Evolutionary conservation across 2,113 vertebrate genomes (phyloP).

Genomic region (Corythornis cristatus): DNA sequence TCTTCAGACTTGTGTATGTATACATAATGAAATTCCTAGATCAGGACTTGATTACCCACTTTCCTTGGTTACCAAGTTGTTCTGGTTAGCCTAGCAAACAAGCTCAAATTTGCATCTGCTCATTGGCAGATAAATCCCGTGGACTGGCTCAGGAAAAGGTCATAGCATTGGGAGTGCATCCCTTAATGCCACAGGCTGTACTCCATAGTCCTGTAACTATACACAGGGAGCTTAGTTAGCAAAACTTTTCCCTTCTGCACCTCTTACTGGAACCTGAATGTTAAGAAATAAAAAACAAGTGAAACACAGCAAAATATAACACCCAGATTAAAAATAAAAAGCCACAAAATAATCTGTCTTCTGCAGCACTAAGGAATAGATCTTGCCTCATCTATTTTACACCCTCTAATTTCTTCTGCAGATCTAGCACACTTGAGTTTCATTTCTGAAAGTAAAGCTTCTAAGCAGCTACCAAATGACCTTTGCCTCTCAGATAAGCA

Average conservation of each 20-base stretch:
- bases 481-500: slow-evolving; percentile 64
- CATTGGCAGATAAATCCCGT: slow-evolving; percentile 22
- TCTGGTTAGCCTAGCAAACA: slow-evolving; percentile 35
- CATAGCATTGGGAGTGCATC: slow-evolving; percentile 3
- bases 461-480: slow-evolving; percentile 63
- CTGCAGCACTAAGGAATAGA: neutral
- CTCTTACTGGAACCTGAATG: neutral
- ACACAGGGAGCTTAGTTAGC: neutral
- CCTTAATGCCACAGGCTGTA: neutral
- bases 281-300: neutral
- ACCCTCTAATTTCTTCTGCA: neutral
- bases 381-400: neutral
- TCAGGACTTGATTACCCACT: slow-evolving; percentile 12
- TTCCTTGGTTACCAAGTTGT: slow-evolving; percentile 16
- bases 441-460: slow-evolving; percentile 70
- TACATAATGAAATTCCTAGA: neutral
- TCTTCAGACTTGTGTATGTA: neutral
- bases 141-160: slow-evolving; percentile 6
- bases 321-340: neutral
- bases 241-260: neutral
- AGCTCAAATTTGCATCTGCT: slow-evolving; percentile 23
- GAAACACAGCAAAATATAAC: neutral
- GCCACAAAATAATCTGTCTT: neutral
- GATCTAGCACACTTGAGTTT: neutral
- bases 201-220: neutral